Percentiles rank a stretch among this genome's conserved stretches.
These are phyloP conservation scores for Paraescarpia echinospica DNA, from an alignment of 1,140 invertebrate genomes.

Conservation along the genomic window DNA sequence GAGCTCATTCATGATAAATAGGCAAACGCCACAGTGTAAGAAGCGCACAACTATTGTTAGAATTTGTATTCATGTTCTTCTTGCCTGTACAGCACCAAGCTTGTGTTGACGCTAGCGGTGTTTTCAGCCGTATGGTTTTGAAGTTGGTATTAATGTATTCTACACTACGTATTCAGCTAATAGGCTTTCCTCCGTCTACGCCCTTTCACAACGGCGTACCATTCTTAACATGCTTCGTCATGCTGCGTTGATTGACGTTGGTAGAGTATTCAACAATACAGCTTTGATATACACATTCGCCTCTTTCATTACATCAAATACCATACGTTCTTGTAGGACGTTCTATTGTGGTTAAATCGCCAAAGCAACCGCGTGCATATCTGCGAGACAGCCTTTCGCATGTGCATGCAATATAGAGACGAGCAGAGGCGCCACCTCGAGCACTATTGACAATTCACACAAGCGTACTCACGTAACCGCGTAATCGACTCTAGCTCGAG, in stretches of 20 bases:
- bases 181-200: neutral
- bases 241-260: neutral
- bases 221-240: neutral
- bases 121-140: neutral
- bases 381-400: too few relatives aligned
- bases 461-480: too few relatives aligned
- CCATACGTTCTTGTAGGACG: neutral
- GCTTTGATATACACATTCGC: neutral
- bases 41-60: too few relatives aligned
- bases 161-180: neutral
- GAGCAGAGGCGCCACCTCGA: neutral
- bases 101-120: neutral
- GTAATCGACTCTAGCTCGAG: too few relatives aligned
- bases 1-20: too few relatives aligned
- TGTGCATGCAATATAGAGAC: neutral
- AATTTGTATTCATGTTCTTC: too few relatives aligned
- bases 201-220: neutral
- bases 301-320: neutral
- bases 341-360: neutral
- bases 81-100: too few relatives aligned
- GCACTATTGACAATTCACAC: neutral
- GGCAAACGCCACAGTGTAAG: too few relatives aligned
- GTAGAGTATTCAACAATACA: neutral
- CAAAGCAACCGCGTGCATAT: neutral
- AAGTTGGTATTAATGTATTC: neutral